phyloP scores from a whole-genome alignment of 2,797 vertebrate genomes.

The Etheostoma nigrum region DNA sequence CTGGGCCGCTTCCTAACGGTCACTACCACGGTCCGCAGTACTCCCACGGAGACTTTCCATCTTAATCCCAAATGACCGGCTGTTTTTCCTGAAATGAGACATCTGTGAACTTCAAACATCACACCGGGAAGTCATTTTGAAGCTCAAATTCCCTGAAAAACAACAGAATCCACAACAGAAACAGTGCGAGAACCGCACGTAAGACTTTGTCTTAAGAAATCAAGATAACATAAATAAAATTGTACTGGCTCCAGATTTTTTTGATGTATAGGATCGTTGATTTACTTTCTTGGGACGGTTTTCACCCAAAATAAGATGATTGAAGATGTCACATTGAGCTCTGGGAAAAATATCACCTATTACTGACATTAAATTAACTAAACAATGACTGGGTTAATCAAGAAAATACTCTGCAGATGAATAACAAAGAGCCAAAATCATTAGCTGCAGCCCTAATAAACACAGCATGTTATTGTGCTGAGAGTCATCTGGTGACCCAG shows the following conservation, averaged over 20 bases:
- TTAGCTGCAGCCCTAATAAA: neutral
- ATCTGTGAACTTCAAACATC: conserved; percentile 2
- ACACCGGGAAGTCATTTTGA: neutral
- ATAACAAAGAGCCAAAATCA: neutral
- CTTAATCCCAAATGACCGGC: conserved; percentile 27
- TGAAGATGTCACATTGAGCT: neutral
- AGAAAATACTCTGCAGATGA: neutral
- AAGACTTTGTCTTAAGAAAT: neutral
- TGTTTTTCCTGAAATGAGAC: conserved; percentile 33
- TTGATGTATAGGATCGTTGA: no score
- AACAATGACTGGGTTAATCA: neutral
- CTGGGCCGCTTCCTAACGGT: conserved; percentile 43
- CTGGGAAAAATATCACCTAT: neutral
- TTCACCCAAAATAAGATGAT: neutral
- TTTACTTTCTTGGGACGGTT: neutral
- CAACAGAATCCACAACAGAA: neutral
- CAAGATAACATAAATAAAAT: neutral
- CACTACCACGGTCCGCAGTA: conserved; percentile 1
- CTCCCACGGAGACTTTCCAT: conserved; percentile 12
- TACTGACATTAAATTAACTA: neutral
- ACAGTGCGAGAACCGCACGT: no score
- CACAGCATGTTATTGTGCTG: neutral
- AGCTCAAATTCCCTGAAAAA: neutral
- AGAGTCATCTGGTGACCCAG: conserved; percentile 17
- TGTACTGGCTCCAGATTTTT: neutral